These are phyloP conservation scores for Lutraria lutraria DNA, from an alignment of 2,888 invertebrate species.

Conservation along the genomic window DNA sequence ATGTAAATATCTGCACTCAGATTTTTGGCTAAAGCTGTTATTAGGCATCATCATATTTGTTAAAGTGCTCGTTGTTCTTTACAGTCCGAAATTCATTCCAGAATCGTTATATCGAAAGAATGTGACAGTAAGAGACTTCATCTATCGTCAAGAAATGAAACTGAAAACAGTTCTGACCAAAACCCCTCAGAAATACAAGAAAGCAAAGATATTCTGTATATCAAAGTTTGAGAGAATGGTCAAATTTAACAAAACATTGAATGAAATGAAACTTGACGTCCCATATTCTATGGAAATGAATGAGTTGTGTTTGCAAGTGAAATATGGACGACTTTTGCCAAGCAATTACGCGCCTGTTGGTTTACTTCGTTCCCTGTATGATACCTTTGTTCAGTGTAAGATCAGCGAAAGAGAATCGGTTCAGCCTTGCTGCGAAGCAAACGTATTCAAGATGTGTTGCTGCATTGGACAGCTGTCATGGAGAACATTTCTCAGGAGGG, in stretches of 20 bases:
- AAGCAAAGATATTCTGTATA: background rate
- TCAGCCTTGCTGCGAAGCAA: conserved; percentile 69
- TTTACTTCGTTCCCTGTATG: conserved; percentile 69
- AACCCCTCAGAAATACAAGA: background rate
- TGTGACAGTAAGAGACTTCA: background rate
- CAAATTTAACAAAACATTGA: conserved; percentile 42
- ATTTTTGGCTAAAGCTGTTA: conserved; percentile 6
- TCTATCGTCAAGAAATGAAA: background rate
- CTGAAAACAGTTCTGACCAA: background rate
- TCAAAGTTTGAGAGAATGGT: conserved; percentile 23
- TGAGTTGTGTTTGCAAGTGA: conserved; percentile 69
- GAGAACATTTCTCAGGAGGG: conserved; percentile 65
- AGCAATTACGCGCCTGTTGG: conserved; percentile 50
- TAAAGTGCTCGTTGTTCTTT: conserved; percentile 16
- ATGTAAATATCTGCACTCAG: conserved; percentile 1
- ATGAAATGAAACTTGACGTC: conserved; percentile 31
- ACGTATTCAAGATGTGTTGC: conserved; percentile 52
- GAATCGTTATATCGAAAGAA: conserved; percentile 1
- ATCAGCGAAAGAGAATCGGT: conserved; percentile 75
- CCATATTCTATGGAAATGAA: conserved; percentile 55
- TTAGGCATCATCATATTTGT: background rate
- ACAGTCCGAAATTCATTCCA: conserved; percentile 28
- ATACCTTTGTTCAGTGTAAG: conserved; percentile 77
- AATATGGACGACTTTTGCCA: conserved; percentile 31
- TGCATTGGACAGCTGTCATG: conserved; percentile 60